Evolutionary conservation across 2,113 vertebrate species (phyloP).

Genomic region (Pygoscelis antarcticus): DNA sequence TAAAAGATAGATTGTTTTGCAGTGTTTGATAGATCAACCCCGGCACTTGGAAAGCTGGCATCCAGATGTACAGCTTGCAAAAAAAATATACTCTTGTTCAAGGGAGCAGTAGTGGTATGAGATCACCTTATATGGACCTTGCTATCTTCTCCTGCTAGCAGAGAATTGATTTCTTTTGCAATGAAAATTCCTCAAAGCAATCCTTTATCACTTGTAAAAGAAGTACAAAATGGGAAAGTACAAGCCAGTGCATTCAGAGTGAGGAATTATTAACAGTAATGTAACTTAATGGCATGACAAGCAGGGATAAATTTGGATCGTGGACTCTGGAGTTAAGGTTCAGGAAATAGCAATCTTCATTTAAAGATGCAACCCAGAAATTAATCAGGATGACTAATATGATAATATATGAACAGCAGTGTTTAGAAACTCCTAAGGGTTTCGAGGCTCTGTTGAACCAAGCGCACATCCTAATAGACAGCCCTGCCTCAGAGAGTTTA

Average conservation of each 20-base stretch:
- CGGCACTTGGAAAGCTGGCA: constrained; percentile 9
- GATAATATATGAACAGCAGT: background rate
- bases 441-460: constrained; percentile 2
- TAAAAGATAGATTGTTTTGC: constrained; percentile 33
- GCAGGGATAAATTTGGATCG: constrained; percentile 31
- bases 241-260: background rate
- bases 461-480: background rate
- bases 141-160: constrained; percentile 8
- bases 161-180: constrained; percentile 58
- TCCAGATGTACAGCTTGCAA: constrained; percentile 39
- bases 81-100: background rate
- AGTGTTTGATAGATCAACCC: background rate
- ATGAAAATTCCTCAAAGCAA: constrained; percentile 45
- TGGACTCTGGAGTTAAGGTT: constrained; percentile 11
- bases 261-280: constrained; percentile 35
- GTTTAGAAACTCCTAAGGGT: background rate
- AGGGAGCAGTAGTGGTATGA: background rate
- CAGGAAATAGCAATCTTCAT: constrained; percentile 5
- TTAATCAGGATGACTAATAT: constrained; percentile 36
- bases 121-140: constrained; percentile 52
- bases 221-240: background rate
- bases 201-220: constrained; percentile 48
- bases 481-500: constrained; percentile 7
- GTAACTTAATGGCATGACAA: background rate
- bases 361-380: constrained; percentile 25